Percentiles rank a stretch among this genome's conserved stretches.
phyloP scores from a whole-genome alignment of 2,888 invertebrate genomes.

The Teleogryllus oceanicus region DNA sequence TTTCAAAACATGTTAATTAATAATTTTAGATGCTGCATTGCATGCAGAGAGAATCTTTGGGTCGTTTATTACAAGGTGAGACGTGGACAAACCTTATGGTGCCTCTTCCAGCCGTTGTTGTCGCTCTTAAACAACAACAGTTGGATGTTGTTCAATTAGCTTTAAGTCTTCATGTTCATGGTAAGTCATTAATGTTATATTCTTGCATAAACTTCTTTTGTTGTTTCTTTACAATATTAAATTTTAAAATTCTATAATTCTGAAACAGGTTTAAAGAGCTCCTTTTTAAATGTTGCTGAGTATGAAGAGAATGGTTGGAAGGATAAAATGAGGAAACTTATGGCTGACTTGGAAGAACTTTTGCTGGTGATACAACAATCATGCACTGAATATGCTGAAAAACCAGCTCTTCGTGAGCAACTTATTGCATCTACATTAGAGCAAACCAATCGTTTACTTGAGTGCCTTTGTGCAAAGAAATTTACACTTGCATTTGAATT shows the following conservation, averaged over 20 bases:
- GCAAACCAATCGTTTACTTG: constrained; percentile 31
- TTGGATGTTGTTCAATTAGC: constrained; percentile 33
- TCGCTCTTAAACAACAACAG: constrained; percentile 29
- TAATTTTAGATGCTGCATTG: constrained; percentile 31
- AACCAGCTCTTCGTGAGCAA: constrained; percentile 28
- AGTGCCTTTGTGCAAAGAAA: not conserved
- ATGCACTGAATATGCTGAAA: constrained; percentile 19
- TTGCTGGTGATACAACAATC: not conserved
- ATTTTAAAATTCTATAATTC: too few relatives aligned
- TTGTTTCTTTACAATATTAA: too few relatives aligned
- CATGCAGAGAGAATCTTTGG: constrained; percentile 31
- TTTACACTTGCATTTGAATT: not conserved
- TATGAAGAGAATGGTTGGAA: not conserved
- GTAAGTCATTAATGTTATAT: constrained; percentile 19
- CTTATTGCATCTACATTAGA: constrained; percentile 29
- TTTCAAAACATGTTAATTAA: not conserved
- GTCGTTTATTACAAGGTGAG: constrained; percentile 29
- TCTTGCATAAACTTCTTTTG: too few relatives aligned
- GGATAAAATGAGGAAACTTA: constrained; percentile 11
- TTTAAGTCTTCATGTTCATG: constrained; percentile 31
- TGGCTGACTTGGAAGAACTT: not conserved
- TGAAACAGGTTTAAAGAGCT: not conserved
- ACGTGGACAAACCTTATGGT: constrained; percentile 33
- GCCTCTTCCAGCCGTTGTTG: constrained; percentile 29
- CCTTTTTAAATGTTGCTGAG: not conserved